These are phyloP conservation scores for Gasterosteus nipponicus DNA, from an alignment of 2,113 vertebrate species.

Conservation along the genomic window DNA sequence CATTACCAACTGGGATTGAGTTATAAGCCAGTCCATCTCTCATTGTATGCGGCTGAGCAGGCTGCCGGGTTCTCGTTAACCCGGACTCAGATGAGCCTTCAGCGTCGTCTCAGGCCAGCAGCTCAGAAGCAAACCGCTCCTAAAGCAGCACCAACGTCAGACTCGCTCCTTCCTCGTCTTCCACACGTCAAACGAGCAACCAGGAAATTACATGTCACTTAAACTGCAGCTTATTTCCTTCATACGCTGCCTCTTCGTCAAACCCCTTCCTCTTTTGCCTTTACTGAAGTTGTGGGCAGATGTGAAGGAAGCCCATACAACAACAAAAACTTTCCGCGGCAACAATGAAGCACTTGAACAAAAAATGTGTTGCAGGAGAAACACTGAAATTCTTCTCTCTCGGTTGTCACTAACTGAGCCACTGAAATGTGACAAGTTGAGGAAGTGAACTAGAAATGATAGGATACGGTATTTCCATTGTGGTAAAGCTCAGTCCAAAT, in stretches of 20 bases:
- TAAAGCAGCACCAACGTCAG: constrained; percentile 33
- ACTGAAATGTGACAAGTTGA: not conserved
- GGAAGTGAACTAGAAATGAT: not conserved
- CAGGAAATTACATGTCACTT: constrained; percentile 89
- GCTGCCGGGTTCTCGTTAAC: constrained; percentile 72
- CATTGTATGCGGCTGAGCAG: constrained; percentile 74
- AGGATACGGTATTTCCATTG: not conserved
- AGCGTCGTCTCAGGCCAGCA: constrained; percentile 30
- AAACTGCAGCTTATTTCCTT: constrained; percentile 82
- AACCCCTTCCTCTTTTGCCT: constrained; percentile 76
- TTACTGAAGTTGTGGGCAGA: constrained; percentile 25
- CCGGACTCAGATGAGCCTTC: constrained; percentile 62
- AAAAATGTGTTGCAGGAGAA: constrained; percentile 8
- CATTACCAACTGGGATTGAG: constrained; percentile 80
- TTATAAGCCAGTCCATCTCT: constrained; percentile 82
- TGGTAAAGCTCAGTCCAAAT: not conserved
- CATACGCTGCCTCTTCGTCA: constrained; percentile 33
- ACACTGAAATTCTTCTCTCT: not conserved
- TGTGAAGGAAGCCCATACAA: constrained; percentile 16
- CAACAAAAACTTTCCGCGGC: constrained; percentile 20
- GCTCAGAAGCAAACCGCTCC: constrained; percentile 55
- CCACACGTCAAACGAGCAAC: constrained; percentile 61
- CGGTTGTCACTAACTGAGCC: not conserved
- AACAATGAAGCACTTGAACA: not conserved
- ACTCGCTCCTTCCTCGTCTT: constrained; percentile 37